Base-by-base conservation (phyloP, 1,140 invertebrate species). In the Lasaia peninsularis region DNA sequence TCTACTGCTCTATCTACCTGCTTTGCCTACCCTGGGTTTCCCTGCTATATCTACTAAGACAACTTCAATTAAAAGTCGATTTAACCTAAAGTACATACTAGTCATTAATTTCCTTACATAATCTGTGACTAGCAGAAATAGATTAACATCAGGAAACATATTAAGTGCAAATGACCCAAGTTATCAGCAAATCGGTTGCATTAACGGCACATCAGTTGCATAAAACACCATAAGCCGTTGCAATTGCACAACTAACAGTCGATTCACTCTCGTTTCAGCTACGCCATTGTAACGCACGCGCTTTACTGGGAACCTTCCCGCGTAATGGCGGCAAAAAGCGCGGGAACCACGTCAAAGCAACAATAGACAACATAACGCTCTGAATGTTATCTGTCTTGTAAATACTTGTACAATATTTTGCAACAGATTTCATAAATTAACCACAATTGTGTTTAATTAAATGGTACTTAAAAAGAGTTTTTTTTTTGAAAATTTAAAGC, bases 271-370 rank as follows among this genome's bases (percentile, higher is more conserved):
- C 78, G 80, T 77, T 82, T 70, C 67, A 67, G 52, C 35, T 60
- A 63, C 70, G 74, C 75, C 77, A 86, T 82, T 86, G 82, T 83
- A 74, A 74, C 77, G 80, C 78, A 82, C 78, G 81, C 79, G 80
- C 75, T 72, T 73, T 77, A 81, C 71, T 88, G 87, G 71, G 87
- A 89, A 86, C 73, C 68, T 89, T 89, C 87, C 86, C 87, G 86
- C 87, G 85, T 74, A 79, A 80, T 73, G 66, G 52, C 63, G 69
- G 72, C 78, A 87, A 87, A 88, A 88, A 86, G 76, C 86, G 83
- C 83, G 86, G 84, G 85, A 88, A 89, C 74, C 63, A 60, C 67
- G 57, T 65, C 69, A 65, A 73, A 72, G 83, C 77, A 80, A 86
- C 83, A 75, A 80, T 75, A 75, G 75, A 75, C 77, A 74, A 82